Base-by-base conservation (phyloP, 2,888 invertebrate genomes). In the Sphaeridia pumilis region DNA sequence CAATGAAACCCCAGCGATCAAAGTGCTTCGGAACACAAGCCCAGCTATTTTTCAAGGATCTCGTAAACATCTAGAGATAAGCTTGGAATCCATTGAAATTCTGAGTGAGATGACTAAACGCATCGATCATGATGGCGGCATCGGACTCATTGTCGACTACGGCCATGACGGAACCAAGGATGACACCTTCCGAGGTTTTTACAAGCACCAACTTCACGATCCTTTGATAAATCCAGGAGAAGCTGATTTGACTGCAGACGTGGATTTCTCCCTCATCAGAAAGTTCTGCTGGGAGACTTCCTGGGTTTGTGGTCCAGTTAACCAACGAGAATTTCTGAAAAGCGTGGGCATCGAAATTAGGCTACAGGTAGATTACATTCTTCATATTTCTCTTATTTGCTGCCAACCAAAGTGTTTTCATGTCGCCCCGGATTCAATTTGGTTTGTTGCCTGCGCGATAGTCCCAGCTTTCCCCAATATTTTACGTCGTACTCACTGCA, bases 171-270 rank as follows among this genome's bases (percentile, higher is more conserved):
- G 93, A 1, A 82, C 79, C 48, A 84, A 86, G 65, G 81, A 78
- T 1, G 92, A 93, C 66, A 90, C 92, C 1, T 89, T 92, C 68
- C 69, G 92, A 80, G 92, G 85, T 10, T 95, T 90, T 68, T 82
- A 80, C 65, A 77, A 83, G 43, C 97, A 98, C 67, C 70, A 83
- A 67, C 76, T 89, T 44, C 85, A 87, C 58, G 82, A 97, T 70
- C 92, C 94, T 0, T 72, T 98, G 36, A 69, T 78, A 21, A 78
- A 82, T 28, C 92, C 93, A 0, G 98, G 98, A 2, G 73, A 74
- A n/a, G 84, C 87, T 5, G 98, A 98, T 73, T 74, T 98, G n/a
- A 98, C 98, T 3, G 93, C 94, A 4, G 98, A 99, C 73, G 95
- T 99, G 0, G 92, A 99, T 71, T 99, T 98, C 71, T 75, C 78